Base-by-base conservation (phyloP, 2,113 vertebrate genomes). In the Parus major region DNA sequence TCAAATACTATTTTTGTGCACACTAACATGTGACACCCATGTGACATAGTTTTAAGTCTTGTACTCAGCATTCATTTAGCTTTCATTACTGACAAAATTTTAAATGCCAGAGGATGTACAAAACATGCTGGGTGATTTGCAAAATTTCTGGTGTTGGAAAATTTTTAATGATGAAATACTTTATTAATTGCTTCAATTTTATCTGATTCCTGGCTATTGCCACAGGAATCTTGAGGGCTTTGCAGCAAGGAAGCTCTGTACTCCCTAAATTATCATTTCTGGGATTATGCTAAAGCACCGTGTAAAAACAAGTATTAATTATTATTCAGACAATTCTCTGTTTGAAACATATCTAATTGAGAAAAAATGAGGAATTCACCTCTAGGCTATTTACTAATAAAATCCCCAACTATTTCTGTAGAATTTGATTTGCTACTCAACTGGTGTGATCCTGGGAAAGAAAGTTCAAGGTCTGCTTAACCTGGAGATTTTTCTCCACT, bases 171-270 rank as follows among this genome's bases (percentile, higher is more conserved):
- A 86, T 80, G 0, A 92, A 90, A 90, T 77, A 64, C 21, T 85
- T 82, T 66, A 80, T 91, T 95, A 91, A 75, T 89, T 91, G 33
- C 42, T 88, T 86, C 55, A 77, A 11, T 83, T 95, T 93, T 66
- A 93, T 96, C 79, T 93, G 68, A 86, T 86, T 70, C 39, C 64
- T 94, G 46, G 23, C 16, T 90, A 47, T 65, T 90, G 76, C 80
- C 64, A 73, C 36, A 21, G 63, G 33, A 95, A 70, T 72, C 69
- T 69, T 42, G 42, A 69, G 31, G 39, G 47, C n/a, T 88, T 82
- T 83, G 22, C 42, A 91, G 22, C 22, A 81, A 29, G 63, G 35
- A 84, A 91, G 63, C 72, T 56, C 63, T 73, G 19, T 16, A 31
- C 11, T 55, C 16, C 42, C 77, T 57, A 80, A 88, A 55, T 82